Conservation (phyloP, 2,113 vertebrate species). For the Piaya cayana region DNA sequence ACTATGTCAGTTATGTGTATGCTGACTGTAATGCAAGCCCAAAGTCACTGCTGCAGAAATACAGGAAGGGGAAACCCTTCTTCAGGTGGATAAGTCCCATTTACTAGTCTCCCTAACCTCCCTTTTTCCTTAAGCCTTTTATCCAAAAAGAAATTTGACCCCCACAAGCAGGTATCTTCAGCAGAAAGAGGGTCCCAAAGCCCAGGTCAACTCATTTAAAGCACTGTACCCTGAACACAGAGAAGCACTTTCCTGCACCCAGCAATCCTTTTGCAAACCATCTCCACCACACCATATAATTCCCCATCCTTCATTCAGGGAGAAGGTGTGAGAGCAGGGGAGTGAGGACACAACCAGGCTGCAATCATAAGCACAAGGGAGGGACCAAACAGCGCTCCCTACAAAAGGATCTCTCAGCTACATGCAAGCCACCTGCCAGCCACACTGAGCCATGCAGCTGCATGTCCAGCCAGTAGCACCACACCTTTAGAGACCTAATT, state of each 20-base stretch:
- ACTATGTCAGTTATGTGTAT: background rate
- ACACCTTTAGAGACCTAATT: background rate
- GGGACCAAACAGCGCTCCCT: background rate
- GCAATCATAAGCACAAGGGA: background rate
- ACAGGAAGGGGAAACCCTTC: background rate
- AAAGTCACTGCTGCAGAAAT: background rate
- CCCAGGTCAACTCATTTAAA: background rate
- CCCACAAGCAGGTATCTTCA: background rate
- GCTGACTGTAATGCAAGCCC: background rate
- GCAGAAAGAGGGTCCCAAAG: background rate
- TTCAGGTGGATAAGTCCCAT: background rate
- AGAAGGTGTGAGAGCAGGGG: background rate
- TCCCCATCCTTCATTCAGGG: background rate
- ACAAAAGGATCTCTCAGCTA: background rate
- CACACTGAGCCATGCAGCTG: accelerated
- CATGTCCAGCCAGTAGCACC: background rate
- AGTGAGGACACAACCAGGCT: background rate
- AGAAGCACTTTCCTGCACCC: background rate
- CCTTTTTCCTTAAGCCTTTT: background rate
- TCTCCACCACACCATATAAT: background rate
- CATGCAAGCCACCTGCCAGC: background rate
- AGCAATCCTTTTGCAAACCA: background rate
- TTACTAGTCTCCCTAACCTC: background rate
- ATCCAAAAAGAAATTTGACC: background rate
- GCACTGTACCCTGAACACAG: background rate